Evolutionary conservation across 2,797 vertebrate species (phyloP), one percentile per base, ranked within the genome.

Genomic region (Notolabrus celidotus): DNA sequence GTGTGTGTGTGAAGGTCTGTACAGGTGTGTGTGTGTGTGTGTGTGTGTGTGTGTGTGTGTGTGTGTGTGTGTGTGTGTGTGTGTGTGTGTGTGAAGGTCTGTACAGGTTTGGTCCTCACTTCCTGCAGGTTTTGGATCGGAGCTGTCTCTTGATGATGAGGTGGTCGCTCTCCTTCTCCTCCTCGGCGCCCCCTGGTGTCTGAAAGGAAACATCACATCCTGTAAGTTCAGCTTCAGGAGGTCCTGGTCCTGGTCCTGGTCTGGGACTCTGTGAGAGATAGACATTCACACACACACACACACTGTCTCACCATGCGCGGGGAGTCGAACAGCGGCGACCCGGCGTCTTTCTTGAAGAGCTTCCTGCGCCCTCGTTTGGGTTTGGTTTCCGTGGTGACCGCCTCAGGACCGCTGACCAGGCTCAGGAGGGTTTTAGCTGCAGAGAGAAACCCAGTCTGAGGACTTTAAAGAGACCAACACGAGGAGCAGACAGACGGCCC

Each of bases 161-260:
- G 77, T 98, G 97, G 85, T 96, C 94, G 0, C 94, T 98, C 88
- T 97, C 97, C 61, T 95, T 96, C 27, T 92, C 87, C 41, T 92
- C 94, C 34, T 82, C 80, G n/a, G 91, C 91, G 10, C 84, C 80
- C 17, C 29, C 31, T 0, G 73, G 22, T 6, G 33, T 23, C 94
- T 94, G 76, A 12, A 16, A 62, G 17, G 66, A 17, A n/a, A n/a
- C n/a, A n/a, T n/a, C n/a, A n/a, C n/a, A n/a, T n/a, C n/a, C n/a
- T n/a, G n/a, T n/a, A n/a, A n/a, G n/a, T n/a, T n/a, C n/a, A n/a
- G n/a, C n/a, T n/a, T n/a, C n/a, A n/a, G n/a, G n/a, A n/a, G n/a
- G n/a, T n/a, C n/a, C n/a, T n/a, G n/a, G n/a, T n/a, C n/a, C n/a
- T n/a, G n/a, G n/a, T n/a, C n/a, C n/a, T n/a, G n/a, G n/a, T n/a